These are phyloP conservation scores for Tangara arthus DNA, from an alignment of 2,797 vertebrate genomes.

Conservation along the genomic window DNA sequence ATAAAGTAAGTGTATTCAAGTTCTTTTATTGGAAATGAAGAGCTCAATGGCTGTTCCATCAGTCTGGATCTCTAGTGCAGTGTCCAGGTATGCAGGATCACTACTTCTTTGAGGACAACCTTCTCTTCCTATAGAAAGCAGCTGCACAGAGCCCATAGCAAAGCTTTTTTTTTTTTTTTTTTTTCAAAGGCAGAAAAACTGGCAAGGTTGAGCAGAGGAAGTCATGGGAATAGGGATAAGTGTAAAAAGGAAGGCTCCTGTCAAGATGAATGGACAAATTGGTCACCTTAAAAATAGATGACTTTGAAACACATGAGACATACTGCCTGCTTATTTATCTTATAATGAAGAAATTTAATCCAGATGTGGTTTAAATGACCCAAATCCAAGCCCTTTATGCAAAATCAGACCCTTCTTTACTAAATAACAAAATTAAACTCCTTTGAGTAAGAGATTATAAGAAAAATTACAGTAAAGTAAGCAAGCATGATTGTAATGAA, in stretches of 20 bases:
- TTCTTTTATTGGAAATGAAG: background rate
- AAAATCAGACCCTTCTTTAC: background rate
- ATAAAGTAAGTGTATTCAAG: background rate
- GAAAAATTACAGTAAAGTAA: background rate
- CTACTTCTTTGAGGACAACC: background rate
- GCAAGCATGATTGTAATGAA: background rate
- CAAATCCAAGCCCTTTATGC: background rate
- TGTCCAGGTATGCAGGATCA: background rate
- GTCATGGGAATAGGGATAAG: background rate
- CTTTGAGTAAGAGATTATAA: background rate
- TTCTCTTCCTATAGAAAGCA: background rate
- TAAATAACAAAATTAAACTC: background rate
- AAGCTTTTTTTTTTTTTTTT: background rate
- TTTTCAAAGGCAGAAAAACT: background rate
- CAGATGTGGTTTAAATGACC: background rate
- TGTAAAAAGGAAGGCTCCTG: background rate
- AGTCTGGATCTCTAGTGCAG: background rate
- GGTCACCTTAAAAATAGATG: background rate
- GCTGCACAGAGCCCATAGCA: background rate
- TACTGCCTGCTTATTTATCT: background rate
- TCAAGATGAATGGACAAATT: background rate
- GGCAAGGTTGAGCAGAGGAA: background rate
- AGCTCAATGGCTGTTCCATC: background rate
- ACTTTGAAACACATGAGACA: background rate
- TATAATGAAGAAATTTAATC: background rate